Evolutionary conservation across 2,797 vertebrate genomes (phyloP).

Genomic region (Clarias pachynema): DNA sequence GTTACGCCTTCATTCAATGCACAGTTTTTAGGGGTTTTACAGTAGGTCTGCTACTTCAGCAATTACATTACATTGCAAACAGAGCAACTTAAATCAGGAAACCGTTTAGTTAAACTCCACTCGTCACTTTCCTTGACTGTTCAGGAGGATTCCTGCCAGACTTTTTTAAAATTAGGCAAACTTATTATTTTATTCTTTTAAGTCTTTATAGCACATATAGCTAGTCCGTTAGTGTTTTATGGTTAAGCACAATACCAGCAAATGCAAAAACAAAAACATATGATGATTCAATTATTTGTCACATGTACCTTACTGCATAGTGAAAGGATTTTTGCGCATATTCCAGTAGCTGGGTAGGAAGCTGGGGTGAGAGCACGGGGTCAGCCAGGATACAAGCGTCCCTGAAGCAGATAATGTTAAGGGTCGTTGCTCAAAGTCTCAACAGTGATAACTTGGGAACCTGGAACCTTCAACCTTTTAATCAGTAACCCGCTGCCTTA

Average conservation of each 20-base stretch:
- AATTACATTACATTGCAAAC: not conserved
- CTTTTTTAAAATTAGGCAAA: no score
- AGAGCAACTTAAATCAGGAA: not conserved
- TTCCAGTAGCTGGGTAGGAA: no score
- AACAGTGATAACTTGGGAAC: no score
- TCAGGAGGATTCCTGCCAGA: not conserved
- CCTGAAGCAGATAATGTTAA: no score
- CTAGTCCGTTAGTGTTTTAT: not conserved
- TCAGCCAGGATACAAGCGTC: no score
- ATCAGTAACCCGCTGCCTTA: no score
- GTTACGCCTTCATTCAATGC: not conserved
- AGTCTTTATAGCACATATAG: not conserved
- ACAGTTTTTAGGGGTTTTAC: not conserved
- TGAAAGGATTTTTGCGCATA: no score
- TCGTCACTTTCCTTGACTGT: not conserved
- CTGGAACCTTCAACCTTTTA: no score
- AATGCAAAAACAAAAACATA: not conserved
- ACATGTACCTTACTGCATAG: no score
- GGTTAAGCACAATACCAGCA: not conserved
- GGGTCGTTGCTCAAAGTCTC: no score
- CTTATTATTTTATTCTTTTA: not conserved
- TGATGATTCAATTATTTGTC: no score
- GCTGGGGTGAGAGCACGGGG: no score
- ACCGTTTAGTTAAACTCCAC: not conserved
- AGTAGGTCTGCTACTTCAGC: not conserved